These are phyloP conservation scores for Eilema sororculum DNA, from an alignment of 2,888 invertebrate genomes.

Conservation along the genomic window DNA sequence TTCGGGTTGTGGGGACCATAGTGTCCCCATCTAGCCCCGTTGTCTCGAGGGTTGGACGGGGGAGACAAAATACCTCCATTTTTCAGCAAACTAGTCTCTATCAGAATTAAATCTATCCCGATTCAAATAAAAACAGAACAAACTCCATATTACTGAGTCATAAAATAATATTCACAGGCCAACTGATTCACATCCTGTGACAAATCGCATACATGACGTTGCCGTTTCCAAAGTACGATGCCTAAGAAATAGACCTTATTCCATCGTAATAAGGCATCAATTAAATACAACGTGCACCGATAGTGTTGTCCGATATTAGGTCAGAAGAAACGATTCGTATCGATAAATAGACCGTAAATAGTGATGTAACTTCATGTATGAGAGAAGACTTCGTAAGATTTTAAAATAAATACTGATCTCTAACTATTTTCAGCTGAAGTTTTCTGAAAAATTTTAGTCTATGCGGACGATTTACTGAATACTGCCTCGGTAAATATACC, in stretches of 20 bases:
- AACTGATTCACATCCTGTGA: conserved; percentile 8
- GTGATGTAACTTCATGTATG: conserved; percentile 10
- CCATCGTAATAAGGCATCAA: not conserved
- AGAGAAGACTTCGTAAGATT: not conserved
- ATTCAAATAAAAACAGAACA: not conserved
- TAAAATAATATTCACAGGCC: not conserved
- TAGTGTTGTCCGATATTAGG: conserved; percentile 12
- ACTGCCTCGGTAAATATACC: too few relatives aligned
- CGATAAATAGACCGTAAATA: conserved; percentile 14
- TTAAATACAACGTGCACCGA: not conserved
- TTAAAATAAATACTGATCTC: too few relatives aligned
- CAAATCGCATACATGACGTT: not conserved
- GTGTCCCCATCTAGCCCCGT: too few relatives aligned
- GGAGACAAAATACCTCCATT: too few relatives aligned
- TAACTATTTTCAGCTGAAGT: too few relatives aligned
- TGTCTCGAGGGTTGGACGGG: too few relatives aligned
- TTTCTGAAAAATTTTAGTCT: too few relatives aligned
- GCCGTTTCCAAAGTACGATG: not conserved
- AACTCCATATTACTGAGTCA: conserved; percentile 4
- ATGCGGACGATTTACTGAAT: too few relatives aligned
- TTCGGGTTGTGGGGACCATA: too few relatives aligned
- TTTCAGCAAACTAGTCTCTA: too few relatives aligned
- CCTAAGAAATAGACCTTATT: not conserved
- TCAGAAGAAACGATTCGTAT: conserved; percentile 14
- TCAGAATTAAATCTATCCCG: not conserved